Evolutionary conservation across 2,888 invertebrate species (phyloP).

Genomic region (Drosophila mimetica): DNA sequence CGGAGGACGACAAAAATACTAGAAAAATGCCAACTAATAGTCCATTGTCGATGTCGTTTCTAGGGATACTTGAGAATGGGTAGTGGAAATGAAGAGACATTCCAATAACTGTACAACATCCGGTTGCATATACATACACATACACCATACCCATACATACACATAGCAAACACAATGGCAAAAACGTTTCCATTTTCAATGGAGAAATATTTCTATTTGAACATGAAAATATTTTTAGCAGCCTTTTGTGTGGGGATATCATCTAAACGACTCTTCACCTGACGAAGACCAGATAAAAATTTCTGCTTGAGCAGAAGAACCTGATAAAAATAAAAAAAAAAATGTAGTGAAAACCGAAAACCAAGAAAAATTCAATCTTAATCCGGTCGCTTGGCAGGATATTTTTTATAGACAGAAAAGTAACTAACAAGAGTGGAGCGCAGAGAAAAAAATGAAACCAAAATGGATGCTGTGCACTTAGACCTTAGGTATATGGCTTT

Average conservation of each 20-base stretch:
- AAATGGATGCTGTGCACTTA: slow-evolving; percentile 44
- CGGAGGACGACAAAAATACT: slow-evolving; percentile 30
- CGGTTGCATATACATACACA: slow-evolving; percentile 48
- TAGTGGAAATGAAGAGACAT: slow-evolving; percentile 57
- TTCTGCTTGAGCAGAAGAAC: slow-evolving; percentile 30
- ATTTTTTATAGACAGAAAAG: slow-evolving; percentile 45
- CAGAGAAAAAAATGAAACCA: neutral
- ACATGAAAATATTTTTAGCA: slow-evolving; percentile 75
- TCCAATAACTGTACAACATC: slow-evolving; percentile 79
- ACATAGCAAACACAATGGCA: slow-evolving; percentile 55
- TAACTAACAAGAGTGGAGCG: slow-evolving; percentile 49
- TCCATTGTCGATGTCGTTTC: slow-evolving; percentile 58
- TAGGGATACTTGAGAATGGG: slow-evolving; percentile 1
- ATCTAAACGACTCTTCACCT: slow-evolving; percentile 65
- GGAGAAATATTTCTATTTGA: slow-evolving; percentile 72
- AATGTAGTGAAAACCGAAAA: neutral
- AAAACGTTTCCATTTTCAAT: slow-evolving; percentile 78
- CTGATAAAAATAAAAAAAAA: slow-evolving; percentile 14
- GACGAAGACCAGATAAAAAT: slow-evolving; percentile 59
- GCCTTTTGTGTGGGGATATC: slow-evolving; percentile 46
- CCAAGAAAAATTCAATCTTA: slow-evolving; percentile 70
- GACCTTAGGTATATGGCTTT: slow-evolving; percentile 16
- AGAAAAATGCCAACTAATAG: slow-evolving; percentile 66
- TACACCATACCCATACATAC: slow-evolving; percentile 3
- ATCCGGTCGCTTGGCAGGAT: slow-evolving; percentile 61